phyloP scores from a whole-genome alignment of 2,888 invertebrate genomes.

The Troides aeacus region DNA sequence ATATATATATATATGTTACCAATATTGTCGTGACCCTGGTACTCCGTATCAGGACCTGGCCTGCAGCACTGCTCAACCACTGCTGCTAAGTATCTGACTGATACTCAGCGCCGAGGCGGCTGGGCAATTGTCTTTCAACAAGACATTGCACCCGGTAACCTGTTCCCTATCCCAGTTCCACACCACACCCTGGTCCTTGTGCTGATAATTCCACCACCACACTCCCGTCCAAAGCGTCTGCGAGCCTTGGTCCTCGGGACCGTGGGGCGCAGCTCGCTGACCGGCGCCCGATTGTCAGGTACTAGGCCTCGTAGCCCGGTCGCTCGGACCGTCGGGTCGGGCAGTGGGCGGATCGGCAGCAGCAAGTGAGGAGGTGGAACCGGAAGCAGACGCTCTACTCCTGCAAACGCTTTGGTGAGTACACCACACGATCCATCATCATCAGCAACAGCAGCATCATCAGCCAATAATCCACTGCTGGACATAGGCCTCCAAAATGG shows the following conservation, averaged over 20 bases:
- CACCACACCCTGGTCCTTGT: too few relatives aligned
- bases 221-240: conserved; percentile 38
- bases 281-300: conserved; percentile 68
- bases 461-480: too few relatives aligned
- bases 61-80: conserved; percentile 72
- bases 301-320: conserved; percentile 78
- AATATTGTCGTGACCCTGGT: conserved; percentile 45
- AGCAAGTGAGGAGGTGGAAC: conserved; percentile 49
- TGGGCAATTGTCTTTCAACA: conserved; percentile 78
- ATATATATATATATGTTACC: conserved; percentile 36
- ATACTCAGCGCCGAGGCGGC: conserved; percentile 55
- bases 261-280: conserved; percentile 54
- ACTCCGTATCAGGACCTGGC: conserved; percentile 51
- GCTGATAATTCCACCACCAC: conserved; percentile 4
- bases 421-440: background rate
- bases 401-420: conserved; percentile 67
- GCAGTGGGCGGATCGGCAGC: conserved; percentile 75
- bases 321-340: conserved; percentile 69
- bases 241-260: conserved; percentile 45
- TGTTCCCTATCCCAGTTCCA: conserved; percentile 20
- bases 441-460: too few relatives aligned
- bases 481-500: too few relatives aligned
- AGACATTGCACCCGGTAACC: conserved; percentile 73
- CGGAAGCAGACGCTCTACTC: conserved; percentile 63
- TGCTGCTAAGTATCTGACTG: conserved; percentile 68